Percentiles rank a stretch among this genome's conserved stretches.
These are phyloP conservation scores for Gopherus evgoodei DNA, from an alignment of 2,113 vertebrate genomes.

Conservation along the genomic window DNA sequence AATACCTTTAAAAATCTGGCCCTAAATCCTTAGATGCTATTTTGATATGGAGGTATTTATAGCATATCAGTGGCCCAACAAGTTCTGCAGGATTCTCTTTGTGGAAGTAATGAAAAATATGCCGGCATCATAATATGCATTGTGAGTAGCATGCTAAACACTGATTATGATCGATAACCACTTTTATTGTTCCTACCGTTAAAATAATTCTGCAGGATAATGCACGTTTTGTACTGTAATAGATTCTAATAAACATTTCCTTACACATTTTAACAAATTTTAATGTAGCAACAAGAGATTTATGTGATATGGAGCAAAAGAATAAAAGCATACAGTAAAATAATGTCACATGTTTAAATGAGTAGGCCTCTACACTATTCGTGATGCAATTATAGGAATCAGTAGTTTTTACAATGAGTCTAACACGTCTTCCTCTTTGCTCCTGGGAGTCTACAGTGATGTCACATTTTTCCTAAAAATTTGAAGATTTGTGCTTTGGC, in stretches of 20 bases:
- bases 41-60: accelerated
- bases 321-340: background rate
- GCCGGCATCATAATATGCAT: background rate
- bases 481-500: background rate
- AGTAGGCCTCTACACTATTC: background rate
- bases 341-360: background rate
- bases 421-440: background rate
- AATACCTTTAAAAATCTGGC: background rate
- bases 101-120: background rate
- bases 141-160: background rate
- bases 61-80: accelerated
- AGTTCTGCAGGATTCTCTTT: background rate
- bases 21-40: background rate
- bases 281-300: background rate
- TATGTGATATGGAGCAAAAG: background rate
- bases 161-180: background rate
- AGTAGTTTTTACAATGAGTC: background rate
- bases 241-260: background rate
- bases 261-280: background rate
- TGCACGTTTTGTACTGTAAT: background rate
- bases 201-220: background rate
- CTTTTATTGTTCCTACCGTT: background rate
- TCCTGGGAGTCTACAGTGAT: background rate
- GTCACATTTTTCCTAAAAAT: background rate
- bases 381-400: background rate